These are phyloP conservation scores for Acleris sparsana DNA, from an alignment of 2,888 invertebrate species.

Conservation along the genomic window DNA sequence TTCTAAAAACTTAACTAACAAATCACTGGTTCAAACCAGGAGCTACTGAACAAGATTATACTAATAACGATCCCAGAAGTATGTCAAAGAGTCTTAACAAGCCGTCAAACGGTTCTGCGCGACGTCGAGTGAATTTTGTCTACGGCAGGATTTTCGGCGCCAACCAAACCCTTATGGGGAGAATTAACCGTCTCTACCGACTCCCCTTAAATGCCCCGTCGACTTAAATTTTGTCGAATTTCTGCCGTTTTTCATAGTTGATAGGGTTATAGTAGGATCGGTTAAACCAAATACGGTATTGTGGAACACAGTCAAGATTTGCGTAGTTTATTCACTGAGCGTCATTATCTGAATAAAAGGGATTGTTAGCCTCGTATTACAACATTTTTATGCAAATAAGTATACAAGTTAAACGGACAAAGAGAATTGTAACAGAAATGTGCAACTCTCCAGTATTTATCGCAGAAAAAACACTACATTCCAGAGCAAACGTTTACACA, in stretches of 20 bases:
- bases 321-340: not conserved
- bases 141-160: conserved; percentile 80
- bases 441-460: no score
- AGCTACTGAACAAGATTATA: not conserved
- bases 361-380: no score
- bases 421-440: no score
- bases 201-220: conserved; percentile 80
- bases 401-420: no score
- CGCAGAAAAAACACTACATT: no score
- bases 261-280: conserved; percentile 24
- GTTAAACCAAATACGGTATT: not conserved
- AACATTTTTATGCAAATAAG: no score
- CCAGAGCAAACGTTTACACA: no score
- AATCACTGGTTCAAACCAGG: not conserved
- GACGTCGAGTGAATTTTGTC: conserved; percentile 76
- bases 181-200: conserved; percentile 78
- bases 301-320: not conserved
- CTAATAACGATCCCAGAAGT: conserved; percentile 25
- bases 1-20: no score
- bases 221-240: conserved; percentile 83
- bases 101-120: conserved; percentile 51
- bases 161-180: conserved; percentile 80
- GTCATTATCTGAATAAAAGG: no score
- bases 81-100: conserved; percentile 30
- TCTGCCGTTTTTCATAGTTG: conserved; percentile 57